Evolutionary conservation across 2,113 vertebrate species (phyloP), one percentile per base, ranked within the genome.

Genomic region (Nycticryphes semicollaris): DNA sequence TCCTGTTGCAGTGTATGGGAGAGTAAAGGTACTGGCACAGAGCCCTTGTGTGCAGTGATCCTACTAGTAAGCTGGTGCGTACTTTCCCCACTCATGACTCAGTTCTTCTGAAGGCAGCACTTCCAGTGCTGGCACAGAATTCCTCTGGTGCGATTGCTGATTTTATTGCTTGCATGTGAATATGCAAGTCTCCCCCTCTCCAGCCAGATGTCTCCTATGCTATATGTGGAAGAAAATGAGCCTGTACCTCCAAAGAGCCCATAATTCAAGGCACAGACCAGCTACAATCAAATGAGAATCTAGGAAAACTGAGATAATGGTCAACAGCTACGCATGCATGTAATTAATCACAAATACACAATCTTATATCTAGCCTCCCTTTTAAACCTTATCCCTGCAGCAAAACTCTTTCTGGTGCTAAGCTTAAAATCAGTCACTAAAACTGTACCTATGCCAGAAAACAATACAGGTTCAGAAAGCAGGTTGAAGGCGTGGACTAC

Each of bases 41-140:
- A 94, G 78, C 43, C 57, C 31, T 39, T 4, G 4, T 12, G 37
- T n/a, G 51, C 84, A 70, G 45, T 23, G 60, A 91, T 70, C n/a
- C 43, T 50, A 48, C 37, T 20, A 57, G 19, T 1, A 57, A 14
- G 24, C 21, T 66, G 80, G 13, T 43, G n/a, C 1, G 0, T 9
- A 6, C 54, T 50, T n/a, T 83, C 33, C 41, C 25, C 54, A 77
- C 2, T 11, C 15, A 45, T 30, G 33, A 83, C 75, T 85, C 78
- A 28, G 33, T 45, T 80, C 28, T 70, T 64, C 54, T 82, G 60
- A 91, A 89, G 47, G n/a, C 60, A 96, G 47, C 17, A 72, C 77
- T 92, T 75, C 13, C 48, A 62, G n/a, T 11, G 21, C 54, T 67
- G 59, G 15, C 39, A 8, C 35, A 53, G 43, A 93, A 72, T n/a